A percentile compares a stretch with the other conserved stretches of the same genome.
Evolutionary conservation across 2,113 vertebrate genomes (phyloP).

Genomic region (Bostrychus sinensis): DNA sequence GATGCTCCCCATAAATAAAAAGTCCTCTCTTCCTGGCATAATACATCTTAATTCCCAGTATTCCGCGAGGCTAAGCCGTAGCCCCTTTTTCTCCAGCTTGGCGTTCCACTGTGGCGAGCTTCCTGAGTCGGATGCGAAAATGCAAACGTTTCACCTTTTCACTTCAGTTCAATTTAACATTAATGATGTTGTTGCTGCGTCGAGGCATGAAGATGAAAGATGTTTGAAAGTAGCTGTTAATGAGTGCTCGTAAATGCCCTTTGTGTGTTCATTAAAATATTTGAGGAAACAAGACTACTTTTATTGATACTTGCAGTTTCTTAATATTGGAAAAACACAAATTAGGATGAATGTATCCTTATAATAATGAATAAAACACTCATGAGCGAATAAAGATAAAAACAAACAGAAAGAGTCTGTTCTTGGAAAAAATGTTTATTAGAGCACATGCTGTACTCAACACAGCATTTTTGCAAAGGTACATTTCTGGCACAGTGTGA

Average conservation of each 20-base stretch:
- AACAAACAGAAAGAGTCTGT: too few species aligned
- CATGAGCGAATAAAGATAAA: too few species aligned
- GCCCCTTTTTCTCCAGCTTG: slow-evolving; percentile 34
- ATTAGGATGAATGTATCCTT: too few species aligned
- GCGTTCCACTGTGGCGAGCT: slow-evolving; percentile 40
- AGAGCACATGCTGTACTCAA: too few species aligned
- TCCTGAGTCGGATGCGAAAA: slow-evolving; percentile 69
- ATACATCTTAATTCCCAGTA: slow-evolving; percentile 72
- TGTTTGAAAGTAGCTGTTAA: slow-evolving; percentile 46
- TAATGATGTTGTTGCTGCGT: slow-evolving; percentile 61
- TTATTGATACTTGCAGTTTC: slow-evolving; percentile 53
- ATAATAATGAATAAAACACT: too few species aligned
- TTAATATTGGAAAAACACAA: too few species aligned
- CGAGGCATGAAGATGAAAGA: slow-evolving; percentile 61
- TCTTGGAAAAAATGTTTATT: too few species aligned
- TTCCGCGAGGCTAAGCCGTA: slow-evolving; percentile 62
- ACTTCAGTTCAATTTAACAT: slow-evolving; percentile 54
- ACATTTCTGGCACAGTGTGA: too few species aligned
- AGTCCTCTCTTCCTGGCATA: slow-evolving; percentile 70
- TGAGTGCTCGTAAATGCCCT: slow-evolving; percentile 46
- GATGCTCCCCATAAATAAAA: slow-evolving; percentile 72
- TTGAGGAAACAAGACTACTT: slow-evolving; percentile 23
- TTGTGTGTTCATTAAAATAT: slow-evolving; percentile 50
- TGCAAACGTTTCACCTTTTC: slow-evolving; percentile 65
- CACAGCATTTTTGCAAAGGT: too few species aligned